Conservation (phyloP, 2,888 invertebrate species). For the Ferrisia virgata region DNA sequence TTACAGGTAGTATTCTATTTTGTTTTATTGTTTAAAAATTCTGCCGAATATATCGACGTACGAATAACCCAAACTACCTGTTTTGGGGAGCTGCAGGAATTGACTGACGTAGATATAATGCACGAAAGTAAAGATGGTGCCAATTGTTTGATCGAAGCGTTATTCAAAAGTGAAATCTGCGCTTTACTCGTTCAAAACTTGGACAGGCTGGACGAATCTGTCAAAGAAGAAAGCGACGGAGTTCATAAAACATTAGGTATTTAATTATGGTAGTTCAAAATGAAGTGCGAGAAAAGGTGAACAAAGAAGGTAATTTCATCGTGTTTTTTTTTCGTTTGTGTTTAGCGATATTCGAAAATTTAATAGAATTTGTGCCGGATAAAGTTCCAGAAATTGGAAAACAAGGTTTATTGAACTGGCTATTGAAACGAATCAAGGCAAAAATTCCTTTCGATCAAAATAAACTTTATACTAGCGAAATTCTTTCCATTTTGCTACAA, state of each 20-base stretch:
- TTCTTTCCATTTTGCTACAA: slow-evolving; percentile 91
- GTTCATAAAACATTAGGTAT: slow-evolving; percentile 91
- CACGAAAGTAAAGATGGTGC: slow-evolving; percentile 91
- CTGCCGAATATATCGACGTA: background rate
- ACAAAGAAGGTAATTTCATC: background rate
- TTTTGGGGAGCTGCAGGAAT: slow-evolving; percentile 66
- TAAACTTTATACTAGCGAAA: slow-evolving; percentile 93
- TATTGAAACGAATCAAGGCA: slow-evolving; percentile 81
- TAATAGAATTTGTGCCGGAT: slow-evolving; percentile 85
- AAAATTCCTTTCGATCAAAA: slow-evolving; percentile 92
- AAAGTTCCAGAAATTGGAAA: slow-evolving; percentile 80
- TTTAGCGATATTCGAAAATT: slow-evolving; percentile 87
- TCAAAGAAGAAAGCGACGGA: slow-evolving; percentile 93
- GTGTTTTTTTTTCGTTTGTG: slow-evolving; percentile 28
- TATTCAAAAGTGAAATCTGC: slow-evolving; percentile 86
- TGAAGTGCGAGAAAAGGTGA: no score
- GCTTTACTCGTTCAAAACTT: slow-evolving; percentile 89
- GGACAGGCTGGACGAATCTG: slow-evolving; percentile 84
- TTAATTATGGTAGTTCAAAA: slow-evolving; percentile 48
- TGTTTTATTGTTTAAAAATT: background rate
- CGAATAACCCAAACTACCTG: background rate
- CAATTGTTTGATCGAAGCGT: slow-evolving; percentile 77
- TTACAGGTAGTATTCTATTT: slow-evolving; percentile 59
- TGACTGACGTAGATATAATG: slow-evolving; percentile 95
- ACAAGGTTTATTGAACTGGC: slow-evolving; percentile 88